Evolutionary conservation across 2,113 vertebrate species (phyloP).

Genomic region (Trinectes maculatus): DNA sequence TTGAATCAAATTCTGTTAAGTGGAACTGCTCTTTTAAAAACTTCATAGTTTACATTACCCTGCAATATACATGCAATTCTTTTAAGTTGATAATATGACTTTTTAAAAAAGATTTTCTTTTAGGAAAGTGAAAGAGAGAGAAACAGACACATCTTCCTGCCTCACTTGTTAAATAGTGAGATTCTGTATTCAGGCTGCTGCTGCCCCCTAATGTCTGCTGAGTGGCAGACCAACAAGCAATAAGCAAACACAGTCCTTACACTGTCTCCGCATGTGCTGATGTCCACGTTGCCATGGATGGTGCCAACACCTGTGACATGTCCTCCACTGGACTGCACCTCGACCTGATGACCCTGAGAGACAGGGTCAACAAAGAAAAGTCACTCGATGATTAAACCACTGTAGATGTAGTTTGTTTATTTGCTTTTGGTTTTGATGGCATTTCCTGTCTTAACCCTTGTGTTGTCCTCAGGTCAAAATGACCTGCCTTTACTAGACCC

Average conservation of each 20-base stretch:
- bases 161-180: no score
- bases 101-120: no score
- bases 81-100: no score
- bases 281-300: constrained; percentile 89
- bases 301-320: constrained; percentile 88
- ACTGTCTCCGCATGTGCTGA: constrained; percentile 85
- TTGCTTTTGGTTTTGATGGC: no score
- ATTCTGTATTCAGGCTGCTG: constrained; percentile 18
- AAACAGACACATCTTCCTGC: background rate
- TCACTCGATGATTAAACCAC: no score
- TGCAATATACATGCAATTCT: no score
- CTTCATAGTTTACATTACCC: no score
- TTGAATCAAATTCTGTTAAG: no score
- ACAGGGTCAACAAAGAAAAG: background rate
- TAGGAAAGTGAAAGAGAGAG: background rate
- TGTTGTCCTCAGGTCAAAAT: background rate
- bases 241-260: constrained; percentile 73
- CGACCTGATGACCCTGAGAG: constrained; percentile 87
- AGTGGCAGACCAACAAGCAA: constrained; percentile 1
- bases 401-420: no score
- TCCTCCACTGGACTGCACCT: constrained; percentile 86
- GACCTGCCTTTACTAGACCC: background rate
- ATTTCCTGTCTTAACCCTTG: no score
- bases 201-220: constrained; percentile 53
- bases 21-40: no score